phyloP scores from a whole-genome alignment of 2,113 vertebrate genomes.

The Sclerurus mexicanus region DNA sequence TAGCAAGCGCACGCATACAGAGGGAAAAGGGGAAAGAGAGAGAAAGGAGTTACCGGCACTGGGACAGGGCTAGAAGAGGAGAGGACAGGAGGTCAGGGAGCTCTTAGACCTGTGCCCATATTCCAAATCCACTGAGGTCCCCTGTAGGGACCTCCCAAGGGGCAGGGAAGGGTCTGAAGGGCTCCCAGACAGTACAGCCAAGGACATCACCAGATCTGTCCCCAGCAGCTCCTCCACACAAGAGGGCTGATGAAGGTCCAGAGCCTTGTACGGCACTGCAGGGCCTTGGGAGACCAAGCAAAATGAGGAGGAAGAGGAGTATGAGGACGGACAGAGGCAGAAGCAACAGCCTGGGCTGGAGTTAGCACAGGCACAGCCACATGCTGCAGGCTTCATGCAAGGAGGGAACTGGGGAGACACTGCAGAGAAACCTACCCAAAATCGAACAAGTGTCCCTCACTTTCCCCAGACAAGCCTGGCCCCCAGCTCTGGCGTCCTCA shows the following conservation, averaged over 20 bases:
- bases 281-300: background rate
- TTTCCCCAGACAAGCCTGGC: background rate
- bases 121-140: background rate
- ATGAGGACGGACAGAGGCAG: background rate
- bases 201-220: background rate
- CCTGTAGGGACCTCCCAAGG: background rate
- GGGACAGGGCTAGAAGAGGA: constrained; percentile 24
- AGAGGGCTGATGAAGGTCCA: background rate
- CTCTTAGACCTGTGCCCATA: background rate
- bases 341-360: background rate
- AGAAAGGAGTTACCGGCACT: constrained; percentile 70
- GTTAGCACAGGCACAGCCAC: constrained; percentile 56
- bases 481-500: background rate
- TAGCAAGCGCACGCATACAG: constrained; percentile 78
- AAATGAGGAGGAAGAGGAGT: background rate
- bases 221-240: background rate
- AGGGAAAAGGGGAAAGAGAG: constrained; percentile 70
- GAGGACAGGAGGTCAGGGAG: background rate
- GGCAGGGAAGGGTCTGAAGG: background rate
- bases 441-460: fast-evolving
- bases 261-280: background rate
- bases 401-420: background rate
- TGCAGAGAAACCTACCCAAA: constrained; percentile 19
- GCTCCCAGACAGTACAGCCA: background rate
- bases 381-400: constrained; percentile 62